A percentile compares a stretch with the other conserved stretches of the same genome.
phyloP scores from a whole-genome alignment of 2,888 invertebrate genomes.

The Epirrita christyi region DNA sequence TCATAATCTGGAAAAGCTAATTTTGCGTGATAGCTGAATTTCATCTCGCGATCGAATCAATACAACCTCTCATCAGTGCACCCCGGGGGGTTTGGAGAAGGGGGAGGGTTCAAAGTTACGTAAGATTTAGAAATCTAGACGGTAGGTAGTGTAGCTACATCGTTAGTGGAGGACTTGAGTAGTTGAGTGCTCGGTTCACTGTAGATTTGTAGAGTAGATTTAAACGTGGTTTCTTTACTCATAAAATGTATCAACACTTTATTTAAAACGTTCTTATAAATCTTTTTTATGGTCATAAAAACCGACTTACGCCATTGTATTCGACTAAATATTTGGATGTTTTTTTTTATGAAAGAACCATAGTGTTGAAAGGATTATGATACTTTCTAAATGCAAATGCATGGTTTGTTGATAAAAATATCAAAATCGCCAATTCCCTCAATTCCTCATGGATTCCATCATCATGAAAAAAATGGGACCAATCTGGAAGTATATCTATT shows the following conservation, averaged over 20 bases:
- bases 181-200: background rate
- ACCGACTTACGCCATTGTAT: too few relatives aligned
- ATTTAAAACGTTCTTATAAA: too few relatives aligned
- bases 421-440: too few relatives aligned
- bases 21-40: constrained; percentile 7
- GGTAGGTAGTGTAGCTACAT: background rate
- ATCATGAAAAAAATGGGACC: too few relatives aligned
- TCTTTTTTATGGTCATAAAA: too few relatives aligned
- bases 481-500: too few relatives aligned
- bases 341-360: too few relatives aligned
- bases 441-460: too few relatives aligned
- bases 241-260: background rate
- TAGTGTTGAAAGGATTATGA: too few relatives aligned
- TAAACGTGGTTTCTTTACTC: background rate
- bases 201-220: background rate
- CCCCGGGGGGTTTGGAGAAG: constrained; percentile 8
- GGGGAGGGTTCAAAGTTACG: constrained; percentile 39
- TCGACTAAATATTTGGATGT: too few relatives aligned
- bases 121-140: constrained; percentile 31
- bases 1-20: constrained; percentile 3
- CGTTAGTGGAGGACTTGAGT: background rate
- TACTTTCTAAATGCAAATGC: too few relatives aligned
- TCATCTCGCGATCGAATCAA: constrained; percentile 28
- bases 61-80: constrained; percentile 26
- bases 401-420: too few relatives aligned